Evolutionary conservation across 2,797 vertebrate genomes (phyloP).

Genomic region (Gobionotothen gibberifrons): DNA sequence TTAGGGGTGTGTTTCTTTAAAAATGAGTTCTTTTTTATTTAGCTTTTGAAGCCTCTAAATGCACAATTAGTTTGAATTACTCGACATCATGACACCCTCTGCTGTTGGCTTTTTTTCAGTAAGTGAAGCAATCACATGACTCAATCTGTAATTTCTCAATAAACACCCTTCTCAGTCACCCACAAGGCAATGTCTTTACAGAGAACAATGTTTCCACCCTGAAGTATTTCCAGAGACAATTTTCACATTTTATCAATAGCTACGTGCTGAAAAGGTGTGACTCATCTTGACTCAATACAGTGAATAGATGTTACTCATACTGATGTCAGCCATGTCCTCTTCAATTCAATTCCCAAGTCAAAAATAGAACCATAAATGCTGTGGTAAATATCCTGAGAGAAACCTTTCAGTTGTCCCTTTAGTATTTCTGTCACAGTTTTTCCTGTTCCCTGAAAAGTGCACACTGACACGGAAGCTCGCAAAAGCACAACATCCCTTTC

Average conservation of each 20-base stretch:
- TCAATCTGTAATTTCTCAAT: constrained; percentile 40
- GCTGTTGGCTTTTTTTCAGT: constrained; percentile 9
- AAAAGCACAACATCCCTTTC: constrained; percentile 69
- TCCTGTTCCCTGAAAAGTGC: constrained; percentile 74
- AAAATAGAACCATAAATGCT: constrained; percentile 74
- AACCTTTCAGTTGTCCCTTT: constrained; percentile 64
- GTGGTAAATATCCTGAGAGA: constrained; percentile 64
- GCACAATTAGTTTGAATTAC: not conserved
- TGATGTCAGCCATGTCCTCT: constrained; percentile 72
- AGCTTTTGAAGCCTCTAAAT: not conserved
- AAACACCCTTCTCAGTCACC: constrained; percentile 28
- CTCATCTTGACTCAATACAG: constrained; percentile 69
- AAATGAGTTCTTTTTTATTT: not conserved
- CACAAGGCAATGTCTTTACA: constrained; percentile 39
- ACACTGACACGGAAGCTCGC: constrained; percentile 65
- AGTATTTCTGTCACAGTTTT: constrained; percentile 67
- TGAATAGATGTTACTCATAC: constrained; percentile 75
- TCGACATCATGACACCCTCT: not conserved
- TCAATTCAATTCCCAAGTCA: constrained; percentile 60
- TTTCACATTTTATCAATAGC: constrained; percentile 58
- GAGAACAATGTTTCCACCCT: constrained; percentile 33
- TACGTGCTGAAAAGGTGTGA: constrained; percentile 62
- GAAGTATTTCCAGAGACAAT: constrained; percentile 22
- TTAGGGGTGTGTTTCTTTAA: not conserved
- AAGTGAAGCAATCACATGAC: constrained; percentile 49